These are phyloP conservation scores for Dermatemys mawii DNA, from an alignment of 2,113 vertebrate species.

Conservation along the genomic window DNA sequence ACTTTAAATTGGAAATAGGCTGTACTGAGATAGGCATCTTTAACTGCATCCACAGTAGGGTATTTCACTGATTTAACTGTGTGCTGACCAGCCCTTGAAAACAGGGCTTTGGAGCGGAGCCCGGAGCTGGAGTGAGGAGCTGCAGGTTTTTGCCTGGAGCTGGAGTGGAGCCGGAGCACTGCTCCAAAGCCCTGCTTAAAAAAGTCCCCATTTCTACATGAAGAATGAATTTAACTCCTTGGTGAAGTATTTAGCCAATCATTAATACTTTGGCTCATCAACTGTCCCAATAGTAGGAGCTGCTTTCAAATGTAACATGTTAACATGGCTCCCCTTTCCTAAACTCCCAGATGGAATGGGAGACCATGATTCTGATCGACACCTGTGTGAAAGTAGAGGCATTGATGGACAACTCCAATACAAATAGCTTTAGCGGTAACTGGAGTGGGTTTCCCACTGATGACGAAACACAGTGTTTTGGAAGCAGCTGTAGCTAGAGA, in stretches of 20 bases:
- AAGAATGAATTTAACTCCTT: not conserved
- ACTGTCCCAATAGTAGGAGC: not conserved
- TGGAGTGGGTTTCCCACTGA: not conserved
- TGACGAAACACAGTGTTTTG: not conserved
- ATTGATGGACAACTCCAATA: not conserved
- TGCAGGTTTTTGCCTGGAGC: no score
- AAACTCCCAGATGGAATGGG: fast-evolving
- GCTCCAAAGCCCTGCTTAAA: no score
- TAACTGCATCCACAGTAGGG: not conserved
- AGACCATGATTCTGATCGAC: not conserved
- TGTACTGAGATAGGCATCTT: not conserved
- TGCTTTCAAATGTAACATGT: not conserved
- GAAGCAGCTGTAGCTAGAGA: not conserved
- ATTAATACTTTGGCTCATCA: not conserved
- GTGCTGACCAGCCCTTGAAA: not conserved
- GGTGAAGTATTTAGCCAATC: not conserved
- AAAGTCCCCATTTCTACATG: not conserved
- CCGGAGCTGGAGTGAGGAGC: no score
- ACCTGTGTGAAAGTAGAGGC: not conserved
- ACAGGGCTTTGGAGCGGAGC: no score
- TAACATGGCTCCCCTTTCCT: not conserved
- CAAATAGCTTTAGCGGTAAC: not conserved
- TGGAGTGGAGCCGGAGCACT: no score
- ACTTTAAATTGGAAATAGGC: not conserved
- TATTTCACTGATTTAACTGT: not conserved